Evolutionary conservation across 2,797 vertebrate genomes (phyloP).

Genomic region (Echeneis naucrates): DNA sequence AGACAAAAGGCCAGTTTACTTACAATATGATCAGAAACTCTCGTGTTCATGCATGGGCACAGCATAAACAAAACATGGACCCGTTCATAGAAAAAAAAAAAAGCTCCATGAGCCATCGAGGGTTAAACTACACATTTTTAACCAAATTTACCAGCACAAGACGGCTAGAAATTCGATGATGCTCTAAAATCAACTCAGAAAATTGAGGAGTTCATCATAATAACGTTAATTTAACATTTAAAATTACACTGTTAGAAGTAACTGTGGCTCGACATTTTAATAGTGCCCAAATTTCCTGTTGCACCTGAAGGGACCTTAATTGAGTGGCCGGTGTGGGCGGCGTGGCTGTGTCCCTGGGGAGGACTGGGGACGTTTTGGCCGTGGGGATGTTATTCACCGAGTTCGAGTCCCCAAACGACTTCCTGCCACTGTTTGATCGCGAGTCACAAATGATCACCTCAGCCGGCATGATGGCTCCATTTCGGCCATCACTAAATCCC

Average conservation of each 20-base stretch:
- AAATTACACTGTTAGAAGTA: too few relatives aligned
- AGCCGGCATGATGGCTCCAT: constrained; percentile 2
- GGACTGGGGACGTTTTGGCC: constrained; percentile 20
- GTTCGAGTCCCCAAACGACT: constrained; percentile 34
- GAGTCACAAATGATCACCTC: constrained; percentile 49
- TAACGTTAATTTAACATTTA: too few relatives aligned
- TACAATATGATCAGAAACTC: too few relatives aligned
- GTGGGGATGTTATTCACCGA: constrained; percentile 36
- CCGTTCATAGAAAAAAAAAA: background rate
- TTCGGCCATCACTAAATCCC: background rate
- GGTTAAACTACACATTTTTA: too few relatives aligned
- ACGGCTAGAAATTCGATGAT: too few relatives aligned
- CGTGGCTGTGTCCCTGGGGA: background rate
- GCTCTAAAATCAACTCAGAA: too few relatives aligned
- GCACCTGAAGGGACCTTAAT: constrained; percentile 32
- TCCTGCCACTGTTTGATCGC: constrained; percentile 54
- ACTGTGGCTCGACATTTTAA: background rate
- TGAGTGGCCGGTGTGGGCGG: constrained; percentile 6
- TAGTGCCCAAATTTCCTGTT: constrained; percentile 1
- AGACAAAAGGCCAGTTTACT: background rate
- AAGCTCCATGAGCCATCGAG: too few relatives aligned
- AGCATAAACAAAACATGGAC: background rate
- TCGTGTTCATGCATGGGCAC: background rate
- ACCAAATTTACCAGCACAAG: too few relatives aligned
- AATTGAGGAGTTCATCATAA: too few relatives aligned